Conservation (phyloP, 2,797 vertebrate genomes). For the Erpetoichthys calabaricus region DNA sequence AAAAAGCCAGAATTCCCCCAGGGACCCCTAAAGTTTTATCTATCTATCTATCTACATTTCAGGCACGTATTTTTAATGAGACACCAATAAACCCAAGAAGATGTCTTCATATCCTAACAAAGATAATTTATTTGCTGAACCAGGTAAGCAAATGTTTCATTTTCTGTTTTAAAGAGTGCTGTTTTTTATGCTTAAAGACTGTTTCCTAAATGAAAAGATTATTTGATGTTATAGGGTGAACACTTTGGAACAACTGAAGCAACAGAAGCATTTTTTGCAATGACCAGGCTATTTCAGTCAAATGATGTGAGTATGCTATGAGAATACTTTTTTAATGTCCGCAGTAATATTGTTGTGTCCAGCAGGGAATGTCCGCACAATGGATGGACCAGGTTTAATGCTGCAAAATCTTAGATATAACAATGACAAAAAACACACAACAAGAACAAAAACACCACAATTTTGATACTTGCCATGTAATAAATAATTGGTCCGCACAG, state of each 20-base stretch:
- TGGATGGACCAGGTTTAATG: no score
- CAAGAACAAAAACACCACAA: no score
- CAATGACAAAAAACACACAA: no score
- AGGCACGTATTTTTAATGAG: conserved; percentile 95
- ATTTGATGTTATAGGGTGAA: conserved; percentile 58
- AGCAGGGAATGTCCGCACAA: no score
- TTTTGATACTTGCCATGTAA: no score
- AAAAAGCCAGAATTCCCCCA: no score
- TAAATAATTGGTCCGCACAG: no score
- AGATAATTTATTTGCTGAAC: conserved; percentile 94
- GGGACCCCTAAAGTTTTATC: no score
- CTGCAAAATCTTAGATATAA: no score
- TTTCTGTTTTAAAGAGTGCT: neutral
- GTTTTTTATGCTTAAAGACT: neutral
- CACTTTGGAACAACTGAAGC: conserved; percentile 93
- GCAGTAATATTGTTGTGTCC: no score
- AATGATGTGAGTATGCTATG: conserved; percentile 66
- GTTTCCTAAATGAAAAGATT: no score
- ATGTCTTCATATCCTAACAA: conserved; percentile 96
- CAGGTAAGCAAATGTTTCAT: conserved; percentile 48
- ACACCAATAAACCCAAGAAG: conserved; percentile 89
- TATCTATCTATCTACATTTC: neutral
- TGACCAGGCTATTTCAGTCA: conserved; percentile 94
- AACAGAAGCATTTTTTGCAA: conserved; percentile 93
- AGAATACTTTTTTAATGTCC: no score